Evolutionary conservation across 1,140 invertebrate species (phyloP), one percentile per base, ranked within the genome.

Genomic region (Musca vetustissima): DNA sequence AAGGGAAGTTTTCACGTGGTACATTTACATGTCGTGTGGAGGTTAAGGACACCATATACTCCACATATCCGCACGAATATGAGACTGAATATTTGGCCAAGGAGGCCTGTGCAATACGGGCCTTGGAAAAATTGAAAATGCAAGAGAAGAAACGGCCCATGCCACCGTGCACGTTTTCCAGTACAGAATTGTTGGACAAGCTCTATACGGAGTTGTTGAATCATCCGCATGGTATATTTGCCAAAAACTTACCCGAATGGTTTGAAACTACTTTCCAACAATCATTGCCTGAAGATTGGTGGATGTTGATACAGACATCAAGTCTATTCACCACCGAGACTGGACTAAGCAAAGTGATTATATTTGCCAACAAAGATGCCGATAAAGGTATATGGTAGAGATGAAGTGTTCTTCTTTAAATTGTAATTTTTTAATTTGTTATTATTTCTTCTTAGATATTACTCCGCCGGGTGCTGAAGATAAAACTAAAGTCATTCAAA

Each of bases 261-360:
- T 82, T 79, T 53, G 71, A 76, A 61, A 59, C 61, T 8, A 77
- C 70, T 1, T 77, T 78, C 14, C 66, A 75, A 3, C 77, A 74
- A n/a, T 67, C 74, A 7, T 67, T 82, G 47, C 80, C 80, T 19
- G 72, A 70, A 22, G 71, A 80, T 69, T 82, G 80, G 80, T 71
- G 70, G 25, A 47, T 64, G 4, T 47, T 82, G n/a, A 69, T 82
- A 2, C 68, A 71, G 13, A 50, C 32, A 0, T 81, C 76, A 2
- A 68, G 67, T 6, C 71, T 75, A 43, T 76, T 81, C 15, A 75
- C 73, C 15, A 70, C 77, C 0, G 79, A 81, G 49, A 70, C 69
- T 24, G 66, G 69, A 43, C 66, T 75, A 6, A 72, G 70, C 21
- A 69, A 74, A 22, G 67, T 74, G 4, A 81, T 81, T 57, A 48